phyloP scores from a whole-genome alignment of 2,888 invertebrate genomes.

The Nymphalis polychloros region DNA sequence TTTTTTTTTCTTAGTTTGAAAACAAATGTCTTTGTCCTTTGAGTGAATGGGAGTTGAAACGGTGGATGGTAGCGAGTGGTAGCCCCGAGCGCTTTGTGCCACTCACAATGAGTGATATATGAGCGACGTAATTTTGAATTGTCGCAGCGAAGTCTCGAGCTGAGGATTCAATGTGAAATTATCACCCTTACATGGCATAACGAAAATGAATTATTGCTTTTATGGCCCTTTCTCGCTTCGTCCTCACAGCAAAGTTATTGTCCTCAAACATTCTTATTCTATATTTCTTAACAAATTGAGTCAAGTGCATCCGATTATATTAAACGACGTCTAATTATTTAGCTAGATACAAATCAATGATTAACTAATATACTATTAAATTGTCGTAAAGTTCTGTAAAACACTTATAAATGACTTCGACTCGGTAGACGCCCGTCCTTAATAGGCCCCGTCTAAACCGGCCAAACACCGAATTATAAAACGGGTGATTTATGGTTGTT shows the following conservation, averaged over 20 bases:
- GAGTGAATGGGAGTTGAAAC: slow-evolving; percentile 67
- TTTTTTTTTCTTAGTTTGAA: slow-evolving; percentile 70
- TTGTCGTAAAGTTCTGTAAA: slow-evolving; percentile 63
- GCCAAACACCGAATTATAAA: slow-evolving; percentile 68
- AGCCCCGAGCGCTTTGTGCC: slow-evolving; percentile 71
- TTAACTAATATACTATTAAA: slow-evolving; percentile 50
- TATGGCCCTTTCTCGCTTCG: slow-evolving; percentile 55
- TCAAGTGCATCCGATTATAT: slow-evolving; percentile 46
- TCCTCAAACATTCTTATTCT: slow-evolving; percentile 34
- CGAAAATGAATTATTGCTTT: slow-evolving; percentile 80
- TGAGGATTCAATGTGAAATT: slow-evolving; percentile 73
- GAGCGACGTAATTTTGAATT: slow-evolving; percentile 77
- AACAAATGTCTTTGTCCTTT: slow-evolving; percentile 77
- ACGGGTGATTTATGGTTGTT: slow-evolving; percentile 76
- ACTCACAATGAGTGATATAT: slow-evolving; percentile 81
- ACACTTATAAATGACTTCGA: slow-evolving; percentile 70
- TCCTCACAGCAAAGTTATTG: slow-evolving; percentile 38
- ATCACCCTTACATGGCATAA: slow-evolving; percentile 79
- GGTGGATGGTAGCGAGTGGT: slow-evolving; percentile 70
- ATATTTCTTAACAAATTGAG: slow-evolving; percentile 47
- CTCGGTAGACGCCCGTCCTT: slow-evolving; percentile 46
- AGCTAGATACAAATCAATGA: slow-evolving; percentile 28
- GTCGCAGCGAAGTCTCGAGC: slow-evolving; percentile 66
- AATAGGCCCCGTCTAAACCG: slow-evolving; percentile 64
- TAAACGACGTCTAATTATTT: slow-evolving; percentile 4